Evolutionary conservation across 2,113 vertebrate species (phyloP).

Genomic region (Nibea albiflora): DNA sequence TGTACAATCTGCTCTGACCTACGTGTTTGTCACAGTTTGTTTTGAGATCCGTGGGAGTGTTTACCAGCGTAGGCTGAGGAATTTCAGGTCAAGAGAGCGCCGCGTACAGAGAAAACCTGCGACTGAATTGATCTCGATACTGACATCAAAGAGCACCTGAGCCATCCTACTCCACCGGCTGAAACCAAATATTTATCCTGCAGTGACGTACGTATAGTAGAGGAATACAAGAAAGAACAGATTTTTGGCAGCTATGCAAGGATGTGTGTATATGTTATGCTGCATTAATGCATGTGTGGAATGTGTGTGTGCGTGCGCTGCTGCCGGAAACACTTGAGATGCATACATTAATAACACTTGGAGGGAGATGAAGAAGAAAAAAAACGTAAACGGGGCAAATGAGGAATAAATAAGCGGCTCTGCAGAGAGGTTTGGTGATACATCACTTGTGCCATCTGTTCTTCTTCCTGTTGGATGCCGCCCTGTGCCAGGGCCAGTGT

Average conservation of each 20-base stretch:
- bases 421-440: slow-evolving; percentile 43
- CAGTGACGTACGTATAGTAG: slow-evolving; percentile 56
- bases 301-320: neutral
- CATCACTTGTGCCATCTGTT: slow-evolving; percentile 70
- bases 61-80: slow-evolving; percentile 73
- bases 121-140: slow-evolving; percentile 64
- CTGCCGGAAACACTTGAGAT: neutral
- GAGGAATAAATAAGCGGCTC: slow-evolving; percentile 36
- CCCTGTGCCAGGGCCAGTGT: slow-evolving; percentile 62
- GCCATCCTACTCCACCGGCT: slow-evolving; percentile 41
- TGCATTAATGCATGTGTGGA: neutral
- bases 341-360: neutral
- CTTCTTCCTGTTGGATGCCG: slow-evolving; percentile 60
- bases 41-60: slow-evolving; percentile 77
- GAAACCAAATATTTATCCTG: slow-evolving; percentile 76
- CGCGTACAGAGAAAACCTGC: slow-evolving; percentile 64
- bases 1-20: slow-evolving; percentile 55
- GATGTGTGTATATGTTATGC: neutral
- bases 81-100: slow-evolving; percentile 77
- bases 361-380: neutral
- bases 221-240: slow-evolving; percentile 51
- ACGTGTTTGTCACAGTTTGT: slow-evolving; percentile 73
- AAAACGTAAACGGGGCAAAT: neutral
- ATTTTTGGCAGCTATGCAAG: slow-evolving; percentile 29
- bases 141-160: slow-evolving; percentile 74